Percentiles rank a stretch among this genome's conserved stretches.
phyloP scores from a whole-genome alignment of 2,888 invertebrate species.

The Ochropacha duplaris region DNA sequence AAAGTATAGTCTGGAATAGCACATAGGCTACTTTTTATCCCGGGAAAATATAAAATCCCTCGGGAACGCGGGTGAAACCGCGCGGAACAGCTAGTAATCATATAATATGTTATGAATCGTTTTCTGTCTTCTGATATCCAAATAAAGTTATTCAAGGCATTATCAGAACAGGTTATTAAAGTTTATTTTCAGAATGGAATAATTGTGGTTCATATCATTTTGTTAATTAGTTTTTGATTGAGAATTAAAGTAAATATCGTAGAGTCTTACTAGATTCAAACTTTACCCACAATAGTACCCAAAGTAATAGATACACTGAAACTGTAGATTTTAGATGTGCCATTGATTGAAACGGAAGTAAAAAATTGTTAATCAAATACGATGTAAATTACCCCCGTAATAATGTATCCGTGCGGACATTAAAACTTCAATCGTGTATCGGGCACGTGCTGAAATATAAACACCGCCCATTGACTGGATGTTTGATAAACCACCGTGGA shows the following conservation, averaged over 20 bases:
- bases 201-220: not conserved
- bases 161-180: not conserved
- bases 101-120: not conserved
- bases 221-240: no score
- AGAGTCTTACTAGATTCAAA: not conserved
- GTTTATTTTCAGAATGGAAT: not conserved
- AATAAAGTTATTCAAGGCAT: not conserved
- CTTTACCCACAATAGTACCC: not conserved
- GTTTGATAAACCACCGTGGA: constrained; percentile 4
- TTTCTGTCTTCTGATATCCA: not conserved
- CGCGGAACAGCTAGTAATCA: no score
- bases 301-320: not conserved
- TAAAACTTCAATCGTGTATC: not conserved
- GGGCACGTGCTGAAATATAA: constrained; percentile 42
- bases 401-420: not conserved
- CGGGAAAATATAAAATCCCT: no score
- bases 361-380: not conserved
- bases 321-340: not conserved
- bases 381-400: not conserved
- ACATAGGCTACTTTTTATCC: no score
- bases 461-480: constrained; percentile 31
- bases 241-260: not conserved
- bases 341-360: no score
- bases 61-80: no score
- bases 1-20: no score